Evolutionary conservation across 2,888 invertebrate genomes (phyloP).

Genomic region (Cataglyphis cursor): DNA sequence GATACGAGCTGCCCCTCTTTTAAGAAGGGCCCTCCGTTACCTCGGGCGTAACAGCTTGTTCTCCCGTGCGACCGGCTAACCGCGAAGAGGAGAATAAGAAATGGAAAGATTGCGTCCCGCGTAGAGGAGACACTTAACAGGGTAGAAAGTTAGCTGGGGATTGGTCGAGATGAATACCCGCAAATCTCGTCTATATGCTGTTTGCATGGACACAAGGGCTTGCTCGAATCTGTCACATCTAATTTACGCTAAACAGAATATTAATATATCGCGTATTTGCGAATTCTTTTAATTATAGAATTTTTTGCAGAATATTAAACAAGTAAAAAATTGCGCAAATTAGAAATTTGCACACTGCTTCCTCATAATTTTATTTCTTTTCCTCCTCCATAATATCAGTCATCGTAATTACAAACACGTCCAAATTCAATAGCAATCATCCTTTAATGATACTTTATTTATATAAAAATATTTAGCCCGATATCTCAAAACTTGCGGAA

Average conservation of each 20-base stretch:
- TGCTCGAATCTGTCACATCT: slow-evolving; percentile 13
- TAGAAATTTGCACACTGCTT: no score
- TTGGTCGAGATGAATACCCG: slow-evolving; percentile 42
- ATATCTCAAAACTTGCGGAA: no score
- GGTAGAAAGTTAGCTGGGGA: slow-evolving; percentile 50
- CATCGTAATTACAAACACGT: no score
- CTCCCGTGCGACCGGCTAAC: slow-evolving; percentile 55
- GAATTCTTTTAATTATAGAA: slow-evolving; percentile 18
- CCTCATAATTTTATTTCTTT: no score
- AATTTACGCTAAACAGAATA: slow-evolving; percentile 24
- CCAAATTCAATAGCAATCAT: no score
- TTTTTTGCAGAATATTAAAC: neutral
- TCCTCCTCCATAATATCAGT: no score
- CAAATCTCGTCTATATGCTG: slow-evolving; percentile 34
- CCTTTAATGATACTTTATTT: no score
- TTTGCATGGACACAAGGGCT: neutral
- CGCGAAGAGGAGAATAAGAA: slow-evolving; percentile 56
- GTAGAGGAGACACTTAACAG: slow-evolving; percentile 52
- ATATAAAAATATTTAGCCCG: no score
- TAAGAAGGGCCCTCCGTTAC: slow-evolving; percentile 68
- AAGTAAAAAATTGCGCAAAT: no score
- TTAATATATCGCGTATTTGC: neutral
- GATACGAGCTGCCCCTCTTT: slow-evolving; percentile 76
- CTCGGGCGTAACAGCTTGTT: slow-evolving; percentile 54
- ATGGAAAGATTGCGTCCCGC: slow-evolving; percentile 51